These are phyloP conservation scores for Gnathonemus longibarbis DNA, from an alignment of 2,113 vertebrate genomes.

Conservation along the genomic window DNA sequence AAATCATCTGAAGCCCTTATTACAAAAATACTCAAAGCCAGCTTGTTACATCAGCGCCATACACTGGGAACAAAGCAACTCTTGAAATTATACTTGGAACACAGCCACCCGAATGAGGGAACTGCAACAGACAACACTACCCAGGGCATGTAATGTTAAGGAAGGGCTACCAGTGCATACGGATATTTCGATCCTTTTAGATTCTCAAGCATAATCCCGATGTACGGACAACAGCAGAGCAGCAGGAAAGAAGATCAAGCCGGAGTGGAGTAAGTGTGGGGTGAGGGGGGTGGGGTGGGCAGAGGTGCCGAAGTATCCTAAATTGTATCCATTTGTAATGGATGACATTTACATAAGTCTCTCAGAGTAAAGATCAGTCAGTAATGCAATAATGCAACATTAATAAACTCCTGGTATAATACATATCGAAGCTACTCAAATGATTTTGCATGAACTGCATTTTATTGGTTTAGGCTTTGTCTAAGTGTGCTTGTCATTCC, in stretches of 20 bases:
- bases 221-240: not conserved
- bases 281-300: too few relatives aligned
- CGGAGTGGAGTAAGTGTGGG: not conserved
- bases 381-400: not conserved
- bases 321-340: not conserved
- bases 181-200: not conserved
- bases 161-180: not conserved
- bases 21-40: not conserved
- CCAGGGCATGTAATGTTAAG: not conserved
- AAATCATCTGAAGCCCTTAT: not conserved
- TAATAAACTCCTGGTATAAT: not conserved
- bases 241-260: not conserved
- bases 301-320: not conserved
- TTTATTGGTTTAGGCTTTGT: not conserved
- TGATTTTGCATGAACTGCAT: not conserved
- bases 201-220: not conserved
- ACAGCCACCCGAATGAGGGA: not conserved
- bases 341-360: not conserved
- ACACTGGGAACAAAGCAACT: not conserved
- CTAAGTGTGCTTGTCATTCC: not conserved
- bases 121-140: not conserved
- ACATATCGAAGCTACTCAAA: not conserved
- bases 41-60: not conserved
- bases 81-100: not conserved
- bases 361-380: not conserved